Evolutionary conservation across 2,888 invertebrate genomes (phyloP).

Genomic region (Iselma pallidipennis): DNA sequence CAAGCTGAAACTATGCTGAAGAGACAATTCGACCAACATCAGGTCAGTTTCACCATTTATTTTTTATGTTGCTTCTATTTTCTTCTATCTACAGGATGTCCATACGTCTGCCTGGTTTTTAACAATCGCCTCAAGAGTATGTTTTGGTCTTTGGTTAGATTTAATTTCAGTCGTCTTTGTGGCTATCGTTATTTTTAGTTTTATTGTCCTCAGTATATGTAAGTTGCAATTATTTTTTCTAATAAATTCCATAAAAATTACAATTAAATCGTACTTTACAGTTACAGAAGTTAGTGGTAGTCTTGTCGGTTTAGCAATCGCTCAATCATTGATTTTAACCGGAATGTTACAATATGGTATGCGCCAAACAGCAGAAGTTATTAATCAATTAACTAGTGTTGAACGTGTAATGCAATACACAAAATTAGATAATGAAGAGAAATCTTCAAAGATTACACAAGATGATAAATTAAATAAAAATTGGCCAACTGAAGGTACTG

Average conservation of each 20-base stretch:
- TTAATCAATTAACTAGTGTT: slow-evolving; percentile 77
- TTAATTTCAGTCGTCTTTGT: slow-evolving; percentile 65
- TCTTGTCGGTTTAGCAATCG: slow-evolving; percentile 44
- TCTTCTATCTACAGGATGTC: slow-evolving; percentile 55
- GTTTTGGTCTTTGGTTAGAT: slow-evolving; percentile 70
- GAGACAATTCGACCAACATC: slow-evolving; percentile 62
- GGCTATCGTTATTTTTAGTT: slow-evolving; percentile 64
- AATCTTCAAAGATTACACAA: neutral
- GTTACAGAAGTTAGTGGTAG: slow-evolving; percentile 35
- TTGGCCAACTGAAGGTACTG: slow-evolving; percentile 67
- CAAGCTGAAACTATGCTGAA: slow-evolving; percentile 65
- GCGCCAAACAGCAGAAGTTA: slow-evolving; percentile 76
- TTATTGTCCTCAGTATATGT: slow-evolving; percentile 48
- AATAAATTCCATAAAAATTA: neutral
- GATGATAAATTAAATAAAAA: slow-evolving; percentile 23
- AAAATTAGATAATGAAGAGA: slow-evolving; percentile 69
- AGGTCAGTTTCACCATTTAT: slow-evolving; percentile 50
- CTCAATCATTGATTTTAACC: slow-evolving; percentile 66
- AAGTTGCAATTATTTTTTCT: slow-evolving; percentile 18
- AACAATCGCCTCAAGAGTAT: slow-evolving; percentile 63
- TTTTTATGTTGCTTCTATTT: slow-evolving; percentile 27
- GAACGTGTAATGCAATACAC: slow-evolving; percentile 82
- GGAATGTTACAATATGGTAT: slow-evolving; percentile 84
- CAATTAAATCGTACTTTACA: slow-evolving; percentile 6
- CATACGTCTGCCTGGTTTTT: slow-evolving; percentile 69